phyloP scores from a whole-genome alignment of 2,888 invertebrate genomes.

The Dione vanillae region DNA sequence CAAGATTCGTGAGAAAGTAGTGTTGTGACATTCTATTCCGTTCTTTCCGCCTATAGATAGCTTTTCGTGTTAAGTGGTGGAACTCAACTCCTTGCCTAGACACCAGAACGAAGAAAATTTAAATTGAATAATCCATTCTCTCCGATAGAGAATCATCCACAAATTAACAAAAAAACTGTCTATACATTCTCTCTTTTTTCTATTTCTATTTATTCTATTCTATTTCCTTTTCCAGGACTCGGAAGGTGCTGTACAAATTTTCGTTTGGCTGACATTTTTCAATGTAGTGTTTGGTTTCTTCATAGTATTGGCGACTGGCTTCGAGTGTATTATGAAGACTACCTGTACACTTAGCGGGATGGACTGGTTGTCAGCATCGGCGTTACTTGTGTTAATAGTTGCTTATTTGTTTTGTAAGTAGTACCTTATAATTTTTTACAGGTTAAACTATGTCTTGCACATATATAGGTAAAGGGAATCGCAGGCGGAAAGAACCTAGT shows the following conservation, averaged over 20 bases:
- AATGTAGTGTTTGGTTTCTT: conserved; percentile 54
- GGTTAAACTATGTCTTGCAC: no score
- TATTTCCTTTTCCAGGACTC: conserved; percentile 56
- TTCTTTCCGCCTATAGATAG: no score
- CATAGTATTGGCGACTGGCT: conserved; percentile 43
- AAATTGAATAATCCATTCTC: no score
- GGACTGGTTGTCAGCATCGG: conserved; percentile 59
- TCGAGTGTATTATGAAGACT: conserved; percentile 51
- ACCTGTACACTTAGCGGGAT: conserved; percentile 52
- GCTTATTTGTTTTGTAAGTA: conserved; percentile 57
- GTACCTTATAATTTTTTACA: background rate
- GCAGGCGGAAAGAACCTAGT: no score
- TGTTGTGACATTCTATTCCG: no score
- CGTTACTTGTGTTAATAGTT: conserved; percentile 43
- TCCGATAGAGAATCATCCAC: no score
- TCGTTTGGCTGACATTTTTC: conserved; percentile 58
- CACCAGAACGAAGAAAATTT: no score
- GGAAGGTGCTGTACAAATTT: conserved; percentile 61
- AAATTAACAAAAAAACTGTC: no score
- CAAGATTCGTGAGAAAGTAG: no score
- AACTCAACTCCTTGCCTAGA: no score
- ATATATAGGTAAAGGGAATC: no score
- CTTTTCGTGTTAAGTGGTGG: no score
- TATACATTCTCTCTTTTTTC: background rate
- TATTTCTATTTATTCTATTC: background rate